Conservation (phyloP, 2,888 invertebrate genomes). For the Diadromus collaris region DNA sequence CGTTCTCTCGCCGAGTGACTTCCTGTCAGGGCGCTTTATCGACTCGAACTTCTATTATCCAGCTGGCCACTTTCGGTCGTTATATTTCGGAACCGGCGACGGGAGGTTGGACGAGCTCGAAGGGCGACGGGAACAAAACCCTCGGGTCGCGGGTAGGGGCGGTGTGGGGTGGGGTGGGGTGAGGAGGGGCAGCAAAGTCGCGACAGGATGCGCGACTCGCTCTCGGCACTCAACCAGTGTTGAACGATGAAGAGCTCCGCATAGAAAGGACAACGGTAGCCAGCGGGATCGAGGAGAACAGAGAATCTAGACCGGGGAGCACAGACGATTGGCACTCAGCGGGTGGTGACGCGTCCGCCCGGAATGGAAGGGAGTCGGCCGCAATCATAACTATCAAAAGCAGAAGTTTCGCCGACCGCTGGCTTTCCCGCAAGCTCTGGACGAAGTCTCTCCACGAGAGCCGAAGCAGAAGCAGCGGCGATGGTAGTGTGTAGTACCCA, state of each 20-base stretch:
- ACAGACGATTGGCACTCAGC: constrained; percentile 67
- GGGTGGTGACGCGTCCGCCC: constrained; percentile 67
- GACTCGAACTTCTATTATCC: constrained; percentile 55
- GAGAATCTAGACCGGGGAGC: constrained; percentile 43
- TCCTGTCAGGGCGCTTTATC: constrained; percentile 53
- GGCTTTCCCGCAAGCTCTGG: constrained; percentile 56
- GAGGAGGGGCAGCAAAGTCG: constrained; percentile 39
- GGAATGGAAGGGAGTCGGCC: constrained; percentile 64
- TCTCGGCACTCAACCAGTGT: constrained; percentile 47
- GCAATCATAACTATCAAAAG: constrained; percentile 76
- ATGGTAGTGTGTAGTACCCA: constrained; percentile 18
- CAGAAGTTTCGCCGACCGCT: constrained; percentile 68
- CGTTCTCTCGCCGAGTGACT: constrained; percentile 53
- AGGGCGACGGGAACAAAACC: constrained; percentile 58
- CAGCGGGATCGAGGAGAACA: constrained; percentile 27
- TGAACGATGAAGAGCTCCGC: constrained; percentile 38
- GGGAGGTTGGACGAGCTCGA: constrained; percentile 39
- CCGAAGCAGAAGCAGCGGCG: constrained; percentile 23
- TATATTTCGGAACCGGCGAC: constrained; percentile 43
- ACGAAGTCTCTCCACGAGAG: constrained; percentile 40
- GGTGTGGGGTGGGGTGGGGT: too few relatives aligned
- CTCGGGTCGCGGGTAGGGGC: constrained; percentile 37
- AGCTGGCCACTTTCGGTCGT: constrained; percentile 50
- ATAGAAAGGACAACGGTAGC: constrained; percentile 22
- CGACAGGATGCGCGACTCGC: constrained; percentile 55